Evolutionary conservation across 2,888 invertebrate species (phyloP), one percentile per base, ranked within the genome.

Genomic region (Cerceris ruficornis): DNA sequence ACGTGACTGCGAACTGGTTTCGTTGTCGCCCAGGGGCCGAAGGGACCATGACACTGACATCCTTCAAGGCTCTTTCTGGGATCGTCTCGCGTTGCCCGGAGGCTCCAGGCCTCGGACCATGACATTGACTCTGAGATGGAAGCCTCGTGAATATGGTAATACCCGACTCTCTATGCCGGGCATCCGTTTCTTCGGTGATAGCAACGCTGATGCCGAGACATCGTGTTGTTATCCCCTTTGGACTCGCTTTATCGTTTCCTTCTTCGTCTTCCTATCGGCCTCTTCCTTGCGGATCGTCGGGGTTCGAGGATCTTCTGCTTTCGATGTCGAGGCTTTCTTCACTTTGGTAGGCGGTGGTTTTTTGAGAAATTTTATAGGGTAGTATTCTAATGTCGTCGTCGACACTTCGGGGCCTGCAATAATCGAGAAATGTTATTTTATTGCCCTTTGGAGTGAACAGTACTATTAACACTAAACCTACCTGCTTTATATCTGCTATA

Each of bases 21-120:
- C 79, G 83, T 82, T 85, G 83, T 86, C 80, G 86, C 80, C 83
- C 77, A 66, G 73, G 74, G 82, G 80, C 71, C 76, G 85, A 75
- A 77, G 80, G 81, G 86, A 81, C 88, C 91, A 83, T 91, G 91
- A 91, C 91, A 90, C 87, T 91, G 91, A 90, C 89, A 91, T 88
- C 87, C 86, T 86, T 87, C 90, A 90, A 90, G 91, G 91, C 86
- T 87, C 81, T 73, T 71, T 78, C 67, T 64, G 73, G 71, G 71
- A 77, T 72, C 76, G 75, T 84, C 65, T 73, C 79, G 66, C 75
- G 73, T 74, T 75, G 84, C 84, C 75, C 76, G 57, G 76, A 41
- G 80, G 73, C 79, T 77, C 67, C 76, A 62, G 76, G 66, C 55
- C 50, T 11, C 64, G 75, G 87, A 79, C 89, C 89, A 80, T 89